Evolutionary conservation across 2,888 invertebrate species (phyloP).

Genomic region (Andrena praecox): DNA sequence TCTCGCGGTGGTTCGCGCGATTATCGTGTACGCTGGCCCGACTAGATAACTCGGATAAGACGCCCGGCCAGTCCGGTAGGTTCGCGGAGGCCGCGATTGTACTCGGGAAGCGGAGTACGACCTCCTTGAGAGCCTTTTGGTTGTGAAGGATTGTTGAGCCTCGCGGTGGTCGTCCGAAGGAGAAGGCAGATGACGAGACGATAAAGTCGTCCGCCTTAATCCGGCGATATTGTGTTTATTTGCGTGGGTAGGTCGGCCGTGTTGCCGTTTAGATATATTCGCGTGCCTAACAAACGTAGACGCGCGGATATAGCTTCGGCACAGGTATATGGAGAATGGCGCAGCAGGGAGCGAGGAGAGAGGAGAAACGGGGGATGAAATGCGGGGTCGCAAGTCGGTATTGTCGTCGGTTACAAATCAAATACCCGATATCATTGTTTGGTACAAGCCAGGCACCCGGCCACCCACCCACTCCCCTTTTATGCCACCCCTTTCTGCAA

Average conservation of each 20-base stretch:
- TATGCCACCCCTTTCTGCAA: slow-evolving; percentile 68
- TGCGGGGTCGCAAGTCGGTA: slow-evolving; percentile 81
- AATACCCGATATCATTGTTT: slow-evolving; percentile 85
- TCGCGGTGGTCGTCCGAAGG: not conserved
- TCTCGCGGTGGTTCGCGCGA: not conserved
- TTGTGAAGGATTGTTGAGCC: no score
- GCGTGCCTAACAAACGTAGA: slow-evolving; percentile 52
- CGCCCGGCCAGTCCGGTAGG: no score
- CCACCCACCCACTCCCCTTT: slow-evolving; percentile 68
- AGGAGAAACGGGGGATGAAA: slow-evolving; percentile 69
- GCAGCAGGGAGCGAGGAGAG: slow-evolving; percentile 42
- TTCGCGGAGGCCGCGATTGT: no score
- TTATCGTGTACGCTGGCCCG: not conserved
- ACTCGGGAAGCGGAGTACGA: no score
- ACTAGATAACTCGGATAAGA: no score
- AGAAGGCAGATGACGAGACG: not conserved
- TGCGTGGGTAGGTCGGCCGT: slow-evolving; percentile 70
- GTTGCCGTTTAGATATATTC: slow-evolving; percentile 42
- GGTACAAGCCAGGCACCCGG: slow-evolving; percentile 73
- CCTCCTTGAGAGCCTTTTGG: no score
- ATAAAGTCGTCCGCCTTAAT: slow-evolving; percentile 39
- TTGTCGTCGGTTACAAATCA: slow-evolving; percentile 85
- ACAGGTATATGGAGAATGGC: slow-evolving; percentile 46
- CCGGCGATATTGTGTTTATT: slow-evolving; percentile 69
- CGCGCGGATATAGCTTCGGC: slow-evolving; percentile 38